A percentile compares a stretch with the other conserved stretches of the same genome.
phyloP scores from a whole-genome alignment of 2,113 vertebrate species.

The Centropus unirufus region DNA sequence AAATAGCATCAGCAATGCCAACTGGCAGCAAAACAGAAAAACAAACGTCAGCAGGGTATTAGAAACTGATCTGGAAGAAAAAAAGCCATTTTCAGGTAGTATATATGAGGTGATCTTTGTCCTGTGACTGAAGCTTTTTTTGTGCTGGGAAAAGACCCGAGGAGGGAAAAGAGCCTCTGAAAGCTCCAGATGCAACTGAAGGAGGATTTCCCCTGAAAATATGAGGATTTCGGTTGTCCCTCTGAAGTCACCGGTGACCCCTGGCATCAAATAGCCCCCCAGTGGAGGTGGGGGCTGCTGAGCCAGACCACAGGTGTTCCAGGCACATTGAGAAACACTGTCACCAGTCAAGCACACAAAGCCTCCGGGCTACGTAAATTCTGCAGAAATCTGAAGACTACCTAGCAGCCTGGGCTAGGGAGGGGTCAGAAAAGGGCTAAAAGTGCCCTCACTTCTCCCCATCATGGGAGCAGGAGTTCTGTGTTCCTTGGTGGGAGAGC shows the following conservation, averaged over 20 bases:
- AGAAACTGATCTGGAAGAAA: slow-evolving; percentile 5
- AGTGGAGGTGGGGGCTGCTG: neutral
- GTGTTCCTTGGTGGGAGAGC: neutral
- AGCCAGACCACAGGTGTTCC: neutral
- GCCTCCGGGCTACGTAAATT: neutral
- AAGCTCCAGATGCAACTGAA: neutral
- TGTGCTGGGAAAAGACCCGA: neutral
- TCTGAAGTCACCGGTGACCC: neutral
- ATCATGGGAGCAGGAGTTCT: neutral
- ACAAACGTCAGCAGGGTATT: neutral
- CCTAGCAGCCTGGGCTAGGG: neutral
- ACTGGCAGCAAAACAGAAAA: slow-evolving; percentile 8
- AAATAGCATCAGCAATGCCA: slow-evolving; percentile 17
- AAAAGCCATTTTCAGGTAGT: slow-evolving; percentile 23
- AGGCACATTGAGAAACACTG: neutral
- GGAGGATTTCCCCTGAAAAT: neutral
- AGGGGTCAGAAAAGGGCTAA: neutral
- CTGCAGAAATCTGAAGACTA: neutral
- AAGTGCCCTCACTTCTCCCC: neutral
- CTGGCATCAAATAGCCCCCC: neutral
- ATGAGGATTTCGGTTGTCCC: neutral
- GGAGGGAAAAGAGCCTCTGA: neutral
- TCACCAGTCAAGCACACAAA: neutral
- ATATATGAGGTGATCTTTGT: slow-evolving; percentile 17
- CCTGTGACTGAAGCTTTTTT: neutral